phyloP scores from a whole-genome alignment of 2,888 invertebrate genomes.

The Hydrotaea cyrtoneurina region DNA sequence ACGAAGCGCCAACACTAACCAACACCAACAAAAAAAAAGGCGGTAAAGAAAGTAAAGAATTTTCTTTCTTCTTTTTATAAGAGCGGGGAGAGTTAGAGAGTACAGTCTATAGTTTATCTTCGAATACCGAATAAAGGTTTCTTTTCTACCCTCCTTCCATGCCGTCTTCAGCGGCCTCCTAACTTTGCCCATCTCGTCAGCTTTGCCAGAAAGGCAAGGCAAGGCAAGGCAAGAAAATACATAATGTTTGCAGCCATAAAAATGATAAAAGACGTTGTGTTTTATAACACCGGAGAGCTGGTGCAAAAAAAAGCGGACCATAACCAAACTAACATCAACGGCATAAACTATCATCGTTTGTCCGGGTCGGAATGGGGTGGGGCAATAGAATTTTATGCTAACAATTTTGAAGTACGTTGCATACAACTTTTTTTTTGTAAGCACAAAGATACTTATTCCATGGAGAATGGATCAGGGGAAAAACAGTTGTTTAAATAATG shows the following conservation, averaged over 20 bases:
- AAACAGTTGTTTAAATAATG: background rate
- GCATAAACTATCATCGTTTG: background rate
- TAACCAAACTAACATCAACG: constrained; percentile 10
- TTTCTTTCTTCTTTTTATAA: constrained; percentile 9
- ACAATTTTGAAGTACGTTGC: background rate
- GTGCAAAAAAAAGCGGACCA: background rate
- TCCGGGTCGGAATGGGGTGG: background rate
- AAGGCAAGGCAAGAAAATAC: background rate
- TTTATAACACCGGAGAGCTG: constrained; percentile 14
- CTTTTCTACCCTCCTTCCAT: too few species aligned
- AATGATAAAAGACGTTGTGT: constrained; percentile 46
- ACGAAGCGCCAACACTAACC: constrained; percentile 36
- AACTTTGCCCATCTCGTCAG: background rate
- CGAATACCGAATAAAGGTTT: background rate
- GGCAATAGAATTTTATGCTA: constrained; percentile 5
- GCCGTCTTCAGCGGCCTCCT: too few species aligned
- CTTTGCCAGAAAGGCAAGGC: background rate
- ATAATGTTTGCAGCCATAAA: constrained; percentile 48
- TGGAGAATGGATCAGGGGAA: background rate
- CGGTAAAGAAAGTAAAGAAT: constrained; percentile 4
- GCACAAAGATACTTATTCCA: background rate
- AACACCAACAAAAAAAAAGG: background rate
- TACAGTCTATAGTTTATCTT: constrained; percentile 41
- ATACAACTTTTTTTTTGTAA: background rate
- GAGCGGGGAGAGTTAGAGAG: constrained; percentile 15